Percentiles rank a stretch among this genome's conserved stretches.
Evolutionary conservation across 2,888 invertebrate genomes (phyloP).

Genomic region (Xestoiulus laeticollis): DNA sequence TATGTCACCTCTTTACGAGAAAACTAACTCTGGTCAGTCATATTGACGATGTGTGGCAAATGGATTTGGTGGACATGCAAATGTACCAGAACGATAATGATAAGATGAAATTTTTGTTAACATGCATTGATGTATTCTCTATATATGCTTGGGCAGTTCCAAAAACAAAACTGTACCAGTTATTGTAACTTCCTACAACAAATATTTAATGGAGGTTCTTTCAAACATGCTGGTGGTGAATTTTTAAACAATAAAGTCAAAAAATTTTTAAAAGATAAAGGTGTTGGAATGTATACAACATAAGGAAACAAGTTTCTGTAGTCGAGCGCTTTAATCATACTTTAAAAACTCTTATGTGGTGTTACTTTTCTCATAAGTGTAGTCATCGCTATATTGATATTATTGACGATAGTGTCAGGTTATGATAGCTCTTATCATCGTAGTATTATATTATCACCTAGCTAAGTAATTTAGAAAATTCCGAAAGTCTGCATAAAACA

Average conservation of each 20-base stretch:
- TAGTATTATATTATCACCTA: not conserved
- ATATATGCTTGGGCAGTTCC: conserved; percentile 58
- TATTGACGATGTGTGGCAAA: conserved; percentile 59
- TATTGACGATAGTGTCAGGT: not conserved
- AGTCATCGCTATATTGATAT: conserved; percentile 41
- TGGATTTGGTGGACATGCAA: conserved; percentile 58
- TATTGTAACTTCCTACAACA: conserved; percentile 56
- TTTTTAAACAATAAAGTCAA: conserved; percentile 57
- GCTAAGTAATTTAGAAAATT: not conserved
- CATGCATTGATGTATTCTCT: conserved; percentile 40
- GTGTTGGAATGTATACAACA: conserved; percentile 27
- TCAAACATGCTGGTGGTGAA: conserved; percentile 57
- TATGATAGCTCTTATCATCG: not conserved
- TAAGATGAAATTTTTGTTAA: conserved; percentile 58
- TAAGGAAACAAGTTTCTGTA: conserved; percentile 57
- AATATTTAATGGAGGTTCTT: conserved; percentile 55
- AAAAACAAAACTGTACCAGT: conserved; percentile 57
- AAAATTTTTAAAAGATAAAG: not conserved
- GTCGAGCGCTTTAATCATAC: conserved; percentile 47
- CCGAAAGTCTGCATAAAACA: not conserved
- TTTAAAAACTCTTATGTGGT: conserved; percentile 57
- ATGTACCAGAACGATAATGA: conserved; percentile 56
- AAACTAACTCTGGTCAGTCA: conserved; percentile 56
- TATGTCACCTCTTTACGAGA: no score
- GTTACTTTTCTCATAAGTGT: not conserved